phyloP scores from a whole-genome alignment of 2,797 vertebrate genomes.

The Enteromius unitaeniatus region DNA sequence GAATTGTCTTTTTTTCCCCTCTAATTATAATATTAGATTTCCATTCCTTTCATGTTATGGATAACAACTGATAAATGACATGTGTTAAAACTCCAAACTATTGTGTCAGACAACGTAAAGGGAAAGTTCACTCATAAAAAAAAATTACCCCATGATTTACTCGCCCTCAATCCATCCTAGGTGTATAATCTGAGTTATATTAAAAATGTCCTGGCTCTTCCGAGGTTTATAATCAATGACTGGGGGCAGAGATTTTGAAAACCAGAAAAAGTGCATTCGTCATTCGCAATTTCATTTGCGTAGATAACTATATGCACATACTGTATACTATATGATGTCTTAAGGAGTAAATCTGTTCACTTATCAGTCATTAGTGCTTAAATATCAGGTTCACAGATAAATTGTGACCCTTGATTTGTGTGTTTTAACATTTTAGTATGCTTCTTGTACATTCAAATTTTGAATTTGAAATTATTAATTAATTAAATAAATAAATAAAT shows the following conservation, averaged over 20 bases:
- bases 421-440: neutral
- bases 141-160: neutral
- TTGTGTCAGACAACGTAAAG: neutral
- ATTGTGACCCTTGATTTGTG: neutral
- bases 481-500: too few species aligned
- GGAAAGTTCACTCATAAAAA: neutral
- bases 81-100: neutral
- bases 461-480: neutral
- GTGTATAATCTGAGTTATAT: neutral
- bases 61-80: neutral
- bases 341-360: neutral
- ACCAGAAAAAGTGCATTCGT: neutral
- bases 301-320: neutral
- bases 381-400: neutral
- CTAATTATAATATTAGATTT: neutral
- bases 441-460: neutral
- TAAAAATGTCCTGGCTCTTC: neutral
- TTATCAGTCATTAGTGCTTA: neutral
- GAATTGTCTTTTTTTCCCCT: neutral
- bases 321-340: neutral
- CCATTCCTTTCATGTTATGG: neutral
- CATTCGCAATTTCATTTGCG: too few species aligned
- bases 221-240: neutral
- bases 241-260: neutral
- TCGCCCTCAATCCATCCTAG: neutral